Conservation (phyloP, 2,113 vertebrate genomes). For the Arizona elegans region DNA sequence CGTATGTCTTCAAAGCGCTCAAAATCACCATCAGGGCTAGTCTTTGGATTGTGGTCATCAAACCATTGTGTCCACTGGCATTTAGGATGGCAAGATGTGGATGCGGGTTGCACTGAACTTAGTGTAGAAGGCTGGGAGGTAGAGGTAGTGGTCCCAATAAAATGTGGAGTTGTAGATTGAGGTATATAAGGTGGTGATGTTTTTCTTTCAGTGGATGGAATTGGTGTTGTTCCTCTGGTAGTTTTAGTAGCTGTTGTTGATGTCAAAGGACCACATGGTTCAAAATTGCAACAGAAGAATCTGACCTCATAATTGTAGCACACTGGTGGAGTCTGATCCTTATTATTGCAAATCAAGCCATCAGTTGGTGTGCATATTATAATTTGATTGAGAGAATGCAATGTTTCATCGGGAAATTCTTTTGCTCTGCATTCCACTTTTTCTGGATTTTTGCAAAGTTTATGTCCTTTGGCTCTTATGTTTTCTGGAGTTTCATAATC, state of each 20-base stretch:
- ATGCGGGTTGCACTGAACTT: background rate
- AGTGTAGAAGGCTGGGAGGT: background rate
- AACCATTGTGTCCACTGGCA: background rate
- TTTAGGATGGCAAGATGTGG: background rate
- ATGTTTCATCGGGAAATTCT: rapidly evolving
- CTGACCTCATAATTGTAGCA: conserved; percentile 71
- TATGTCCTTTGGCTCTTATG: conserved; percentile 52
- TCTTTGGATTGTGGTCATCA: background rate
- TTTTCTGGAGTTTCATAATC: conserved; percentile 67
- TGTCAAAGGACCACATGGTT: conserved; percentile 46
- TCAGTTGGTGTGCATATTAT: conserved; percentile 33
- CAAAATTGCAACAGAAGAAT: conserved; percentile 61
- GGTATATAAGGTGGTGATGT: background rate
- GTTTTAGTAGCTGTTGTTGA: rapidly evolving
- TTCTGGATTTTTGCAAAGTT: conserved; percentile 28
- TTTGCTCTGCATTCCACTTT: conserved; percentile 57
- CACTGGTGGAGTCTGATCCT: conserved; percentile 37
- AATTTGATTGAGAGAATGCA: conserved; percentile 55
- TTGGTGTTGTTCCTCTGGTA: rapidly evolving
- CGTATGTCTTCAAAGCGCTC: conserved; percentile 33
- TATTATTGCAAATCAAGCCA: conserved; percentile 67
- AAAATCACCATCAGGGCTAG: conserved; percentile 20
- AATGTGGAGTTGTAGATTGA: rapidly evolving
- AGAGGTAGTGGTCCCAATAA: background rate
- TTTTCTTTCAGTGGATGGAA: background rate